Evolutionary conservation across 2,113 vertebrate genomes (phyloP).

Genomic region (Bagarius yarrelli): DNA sequence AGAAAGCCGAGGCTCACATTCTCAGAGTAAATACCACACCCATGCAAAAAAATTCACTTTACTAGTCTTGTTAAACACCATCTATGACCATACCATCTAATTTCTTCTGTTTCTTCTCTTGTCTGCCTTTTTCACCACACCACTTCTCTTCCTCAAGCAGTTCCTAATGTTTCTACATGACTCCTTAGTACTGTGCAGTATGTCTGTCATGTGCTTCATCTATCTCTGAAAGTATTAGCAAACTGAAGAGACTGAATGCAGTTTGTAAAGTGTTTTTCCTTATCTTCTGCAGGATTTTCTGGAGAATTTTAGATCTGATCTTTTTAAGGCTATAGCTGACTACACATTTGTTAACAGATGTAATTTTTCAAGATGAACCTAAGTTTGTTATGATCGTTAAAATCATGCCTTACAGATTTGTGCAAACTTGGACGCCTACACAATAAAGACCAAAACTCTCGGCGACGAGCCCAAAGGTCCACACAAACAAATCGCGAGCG

Average conservation of each 20-base stretch:
- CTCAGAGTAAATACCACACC: conserved; percentile 74
- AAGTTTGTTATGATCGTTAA: conserved; percentile 21
- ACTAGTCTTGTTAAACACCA: not conserved
- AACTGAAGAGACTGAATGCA: not conserved
- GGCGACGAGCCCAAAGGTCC: conserved; percentile 76
- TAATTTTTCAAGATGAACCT: conserved; percentile 12
- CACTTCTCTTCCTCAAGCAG: conserved; percentile 44
- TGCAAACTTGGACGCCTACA: conserved; percentile 88
- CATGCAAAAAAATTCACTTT: not conserved
- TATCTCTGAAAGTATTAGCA: conserved; percentile 10
- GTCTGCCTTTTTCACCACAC: not conserved
- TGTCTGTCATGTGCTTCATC: conserved; percentile 39
- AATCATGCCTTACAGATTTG: conserved; percentile 78
- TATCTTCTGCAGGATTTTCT: not conserved
- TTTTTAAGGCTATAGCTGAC: not conserved
- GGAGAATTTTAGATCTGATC: not conserved
- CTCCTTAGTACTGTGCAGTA: conserved; percentile 35
- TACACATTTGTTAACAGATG: not conserved
- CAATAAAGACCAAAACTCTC: conserved; percentile 81
- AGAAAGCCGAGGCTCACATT: conserved; percentile 87
- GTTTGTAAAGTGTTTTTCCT: not conserved
- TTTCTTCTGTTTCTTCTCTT: not conserved
- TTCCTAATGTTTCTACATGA: conserved; percentile 56
- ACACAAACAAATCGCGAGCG: conserved; percentile 73
- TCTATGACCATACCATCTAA: not conserved